Conservation (phyloP, 37 sponge, comb jelly and placozoan species). For the Ianthella basta region DNA sequence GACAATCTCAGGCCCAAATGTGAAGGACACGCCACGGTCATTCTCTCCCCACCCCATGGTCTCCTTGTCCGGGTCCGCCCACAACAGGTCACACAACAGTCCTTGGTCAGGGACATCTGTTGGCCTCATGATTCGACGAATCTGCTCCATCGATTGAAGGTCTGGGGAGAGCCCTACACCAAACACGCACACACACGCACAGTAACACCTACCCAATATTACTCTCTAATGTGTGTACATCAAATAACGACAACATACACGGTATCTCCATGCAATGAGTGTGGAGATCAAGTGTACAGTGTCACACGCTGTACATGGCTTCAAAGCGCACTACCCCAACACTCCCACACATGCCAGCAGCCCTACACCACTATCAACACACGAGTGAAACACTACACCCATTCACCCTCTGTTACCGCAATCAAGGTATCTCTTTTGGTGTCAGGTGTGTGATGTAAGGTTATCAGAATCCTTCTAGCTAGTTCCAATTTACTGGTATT, state of each 20-base stretch:
- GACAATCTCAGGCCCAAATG: conserved; percentile 97
- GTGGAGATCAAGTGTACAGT: not conserved
- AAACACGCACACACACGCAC: not conserved
- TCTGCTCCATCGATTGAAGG: conserved; percentile 97
- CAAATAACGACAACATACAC: not conserved
- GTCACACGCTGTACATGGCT: not conserved
- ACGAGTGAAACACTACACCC: not conserved
- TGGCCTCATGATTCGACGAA: conserved; percentile 96
- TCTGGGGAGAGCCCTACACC: conserved; percentile 93
- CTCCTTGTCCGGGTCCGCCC: conserved; percentile 99
- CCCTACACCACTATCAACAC: not conserved
- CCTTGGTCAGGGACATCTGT: conserved; percentile 99
- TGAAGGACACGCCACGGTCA: conserved; percentile 99
- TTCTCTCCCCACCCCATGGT: conserved; percentile 98
- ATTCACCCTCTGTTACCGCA: not conserved
- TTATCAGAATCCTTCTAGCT: too few species aligned
- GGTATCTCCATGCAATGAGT: not conserved
- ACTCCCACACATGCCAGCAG: not conserved
- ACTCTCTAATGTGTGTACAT: not conserved
- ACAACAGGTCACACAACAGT: conserved; percentile 96
- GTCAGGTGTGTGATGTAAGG: too few species aligned
- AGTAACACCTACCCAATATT: too few species aligned
- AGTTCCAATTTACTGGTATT: not conserved
- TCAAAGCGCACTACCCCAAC: not conserved
- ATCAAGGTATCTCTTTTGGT: too few species aligned